Evolutionary conservation across 2,888 invertebrate species (phyloP), one percentile per base, ranked within the genome.

Genomic region (Platycheirus albimanus): DNA sequence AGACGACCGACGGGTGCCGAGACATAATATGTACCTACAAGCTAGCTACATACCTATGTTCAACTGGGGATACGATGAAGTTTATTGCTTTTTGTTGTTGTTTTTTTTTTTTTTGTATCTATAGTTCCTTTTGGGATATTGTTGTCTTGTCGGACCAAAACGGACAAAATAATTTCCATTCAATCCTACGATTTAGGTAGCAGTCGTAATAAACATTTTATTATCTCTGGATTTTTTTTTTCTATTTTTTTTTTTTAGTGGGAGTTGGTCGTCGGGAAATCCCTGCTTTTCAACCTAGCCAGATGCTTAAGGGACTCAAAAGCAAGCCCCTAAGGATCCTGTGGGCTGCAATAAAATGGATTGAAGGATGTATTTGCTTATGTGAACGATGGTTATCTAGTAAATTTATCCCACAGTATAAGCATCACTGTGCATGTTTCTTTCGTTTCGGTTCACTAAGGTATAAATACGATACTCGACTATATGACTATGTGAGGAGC

Each of bases 121-220:
- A n/a, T n/a, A n/a, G n/a, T n/a, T n/a, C n/a, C n/a, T n/a, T n/a
- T n/a, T n/a, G n/a, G n/a, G n/a, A n/a, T n/a, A n/a, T n/a, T 63
- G 61, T 15, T 64, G 58, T 8, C 33, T 70, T 64, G 70, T 49
- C 47, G 71, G 61, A 43, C 41, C n/a, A 33, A 41, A 61, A 66
- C 45, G 77, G 51, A 61, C 61, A 52, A 58, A 76, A 81, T 76
- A 71, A 81, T 81, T 81, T 71, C 61, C 76, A 70, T 76, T 66
- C 70, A 77, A 71, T 77, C 76, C 77, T 66, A 61, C 66, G 61
- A 71, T 67, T 76, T 71, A 41, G 71, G 71, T 64, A 49, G 64
- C 47, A 71, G 71, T 71, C 61, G 81, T 77, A 77, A 81, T 81
- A 81, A 77, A 77, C 66, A 71, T 81, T 77, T 76, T 75, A 74